Percentiles rank a stretch among this genome's conserved stretches.
Conservation (phyloP, 1,140 invertebrate species). For the Halyomorpha halys region DNA sequence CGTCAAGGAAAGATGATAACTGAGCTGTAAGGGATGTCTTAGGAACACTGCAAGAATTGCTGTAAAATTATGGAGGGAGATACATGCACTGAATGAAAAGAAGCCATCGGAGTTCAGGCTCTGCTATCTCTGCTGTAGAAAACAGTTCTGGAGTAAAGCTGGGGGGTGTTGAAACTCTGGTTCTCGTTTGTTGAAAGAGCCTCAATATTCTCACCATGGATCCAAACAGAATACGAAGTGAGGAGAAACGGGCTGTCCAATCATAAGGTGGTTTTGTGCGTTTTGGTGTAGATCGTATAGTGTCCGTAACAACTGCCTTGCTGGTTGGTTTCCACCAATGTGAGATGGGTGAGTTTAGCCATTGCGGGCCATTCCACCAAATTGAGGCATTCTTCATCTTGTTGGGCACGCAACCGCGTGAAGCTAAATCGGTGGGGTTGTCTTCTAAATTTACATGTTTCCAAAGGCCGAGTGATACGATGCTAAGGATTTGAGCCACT, state of each 20-base stretch:
- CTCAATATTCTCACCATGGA: not conserved
- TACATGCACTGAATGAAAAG: too few relatives aligned
- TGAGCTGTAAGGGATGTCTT: too few relatives aligned
- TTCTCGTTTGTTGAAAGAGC: not conserved
- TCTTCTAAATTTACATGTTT: constrained; percentile 21
- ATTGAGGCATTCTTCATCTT: constrained; percentile 15
- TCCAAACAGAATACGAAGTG: not conserved
- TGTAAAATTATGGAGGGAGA: too few relatives aligned
- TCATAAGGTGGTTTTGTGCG: not conserved
- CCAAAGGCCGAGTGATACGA: constrained; percentile 27
- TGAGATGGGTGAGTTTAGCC: constrained; percentile 12
- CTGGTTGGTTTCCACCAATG: not conserved
- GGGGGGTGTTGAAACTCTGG: too few relatives aligned
- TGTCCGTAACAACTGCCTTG: not conserved
- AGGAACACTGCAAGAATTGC: too few relatives aligned
- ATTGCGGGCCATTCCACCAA: constrained; percentile 29
- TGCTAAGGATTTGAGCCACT: too few relatives aligned
- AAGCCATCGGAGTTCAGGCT: too few relatives aligned
- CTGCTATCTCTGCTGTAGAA: too few relatives aligned
- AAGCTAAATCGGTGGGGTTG: constrained; percentile 29
- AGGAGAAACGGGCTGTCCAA: not conserved
- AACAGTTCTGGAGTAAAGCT: too few relatives aligned
- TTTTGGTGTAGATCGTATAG: not conserved
- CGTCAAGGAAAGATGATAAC: too few relatives aligned
- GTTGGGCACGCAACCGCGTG: constrained; percentile 21